These are phyloP conservation scores for Lepisosteus oculatus DNA, from an alignment of 2,113 vertebrate species.

Conservation along the genomic window DNA sequence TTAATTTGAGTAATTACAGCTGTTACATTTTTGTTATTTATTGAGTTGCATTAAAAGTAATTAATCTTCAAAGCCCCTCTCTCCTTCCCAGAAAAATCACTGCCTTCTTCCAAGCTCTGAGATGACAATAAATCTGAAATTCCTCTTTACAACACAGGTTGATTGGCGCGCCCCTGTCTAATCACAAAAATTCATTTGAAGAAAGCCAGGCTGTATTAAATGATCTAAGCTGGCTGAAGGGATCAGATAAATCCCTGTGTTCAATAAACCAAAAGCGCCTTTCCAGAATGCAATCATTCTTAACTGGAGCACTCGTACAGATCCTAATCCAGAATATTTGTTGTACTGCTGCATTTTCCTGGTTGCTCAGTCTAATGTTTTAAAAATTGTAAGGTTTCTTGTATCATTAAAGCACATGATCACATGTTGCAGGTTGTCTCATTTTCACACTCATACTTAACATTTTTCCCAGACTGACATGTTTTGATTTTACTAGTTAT, in stretches of 20 bases:
- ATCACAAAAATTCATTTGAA: conserved; percentile 67
- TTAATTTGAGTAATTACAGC: background rate
- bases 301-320: conserved; percentile 58
- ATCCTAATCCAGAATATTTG: conserved; percentile 69
- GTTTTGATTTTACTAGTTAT: conserved; percentile 32
- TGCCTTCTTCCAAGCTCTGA: background rate
- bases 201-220: conserved; percentile 63
- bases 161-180: conserved; percentile 49
- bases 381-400: conserved; percentile 21
- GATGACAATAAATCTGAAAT: conserved; percentile 6
- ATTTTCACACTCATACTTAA: background rate
- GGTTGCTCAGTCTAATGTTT: conserved; percentile 34
- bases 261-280: conserved; percentile 69
- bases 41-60: background rate
- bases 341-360: conserved; percentile 38
- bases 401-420: background rate
- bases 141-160: conserved; percentile 31
- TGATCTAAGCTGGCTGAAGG: conserved; percentile 62
- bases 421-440: conserved; percentile 27
- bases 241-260: conserved; percentile 70
- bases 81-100: conserved; percentile 3
- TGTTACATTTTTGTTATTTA: background rate
- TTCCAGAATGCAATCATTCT: conserved; percentile 70
- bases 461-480: conserved; percentile 10
- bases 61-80: conserved; percentile 30